Base-by-base conservation (phyloP, 2,888 invertebrate species). In the Boloria selene region DNA sequence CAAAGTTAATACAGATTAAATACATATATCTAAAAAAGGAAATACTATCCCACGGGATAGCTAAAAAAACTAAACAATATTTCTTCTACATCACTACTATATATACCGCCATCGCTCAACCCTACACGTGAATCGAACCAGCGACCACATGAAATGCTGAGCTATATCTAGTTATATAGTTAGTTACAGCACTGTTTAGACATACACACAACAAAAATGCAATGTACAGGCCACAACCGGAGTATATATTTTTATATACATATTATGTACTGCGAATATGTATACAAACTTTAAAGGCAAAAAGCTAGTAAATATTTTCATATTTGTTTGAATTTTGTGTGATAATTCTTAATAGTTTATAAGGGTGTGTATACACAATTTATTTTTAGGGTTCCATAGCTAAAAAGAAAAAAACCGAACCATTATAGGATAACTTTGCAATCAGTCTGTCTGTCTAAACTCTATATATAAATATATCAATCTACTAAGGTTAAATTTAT, bases 221-320 rank as follows among this genome's bases (percentile, higher is more conserved):
- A 44, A 56, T 45, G 26, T 7, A 45, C 22, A 56, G n/a, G n/a
- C 56, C 56, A 45, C 4, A 16, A 56, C 56, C 56, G 26, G 45
- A 56, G 22, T 56, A 22, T n/a, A 45, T 38, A 38, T 38, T 38
- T 38, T 38, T 31, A 31, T 52, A 51, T 31, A n/a, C 4, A 22
- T 13, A 31, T n/a, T 26, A 26, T 45, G 5, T 26, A 56, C 22
- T 42, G 10, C 10, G 22, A 22, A 38, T n/a, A n/a, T n/a, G n/a
- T n/a, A n/a, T n/a, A 10, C 10, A 10, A 38, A 38, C 10, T 38
- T 38, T 38, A 38, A 10, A 38, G 7, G 1, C n/a, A n/a, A 2
- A 38, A 38, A 38, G 31, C 2, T 7, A 7, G 0, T 7, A 2
- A 1, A 38, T 0, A 2, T 2, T 10, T 10, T 31, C 2, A 31